Evolutionary conservation across 2,113 vertebrate species (phyloP).

Genomic region (Nestor notabilis): DNA sequence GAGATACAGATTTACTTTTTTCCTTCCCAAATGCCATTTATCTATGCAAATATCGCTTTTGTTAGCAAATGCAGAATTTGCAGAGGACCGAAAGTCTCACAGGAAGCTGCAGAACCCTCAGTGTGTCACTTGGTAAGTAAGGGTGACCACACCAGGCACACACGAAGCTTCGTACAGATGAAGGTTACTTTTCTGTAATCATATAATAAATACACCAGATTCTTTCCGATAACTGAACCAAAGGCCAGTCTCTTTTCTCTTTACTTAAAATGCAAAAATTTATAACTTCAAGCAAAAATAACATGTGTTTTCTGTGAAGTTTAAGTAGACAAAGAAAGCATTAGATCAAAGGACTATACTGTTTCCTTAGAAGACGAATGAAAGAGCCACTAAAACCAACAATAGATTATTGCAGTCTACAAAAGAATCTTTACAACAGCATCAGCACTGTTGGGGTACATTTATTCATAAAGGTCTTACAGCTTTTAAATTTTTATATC

Average conservation of each 20-base stretch:
- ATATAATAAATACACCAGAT: neutral
- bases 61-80: neutral
- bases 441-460: neutral
- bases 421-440: neutral
- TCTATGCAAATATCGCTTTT: neutral
- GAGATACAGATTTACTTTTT: neutral
- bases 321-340: neutral
- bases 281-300: neutral
- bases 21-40: neutral
- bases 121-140: neutral
- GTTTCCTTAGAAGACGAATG: neutral
- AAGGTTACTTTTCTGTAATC: neutral
- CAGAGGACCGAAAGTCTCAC: neutral
- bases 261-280: neutral
- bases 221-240: neutral
- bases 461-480: neutral
- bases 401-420: neutral
- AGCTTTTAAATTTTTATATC: neutral
- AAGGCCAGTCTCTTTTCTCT: neutral
- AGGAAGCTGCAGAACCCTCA: neutral
- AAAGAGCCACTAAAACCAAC: neutral
- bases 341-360: neutral
- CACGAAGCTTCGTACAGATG: neutral
- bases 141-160: accelerated
- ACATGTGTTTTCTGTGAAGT: neutral